Conservation (phyloP, 2,888 invertebrate species). For the Flexamia atlantica region DNA sequence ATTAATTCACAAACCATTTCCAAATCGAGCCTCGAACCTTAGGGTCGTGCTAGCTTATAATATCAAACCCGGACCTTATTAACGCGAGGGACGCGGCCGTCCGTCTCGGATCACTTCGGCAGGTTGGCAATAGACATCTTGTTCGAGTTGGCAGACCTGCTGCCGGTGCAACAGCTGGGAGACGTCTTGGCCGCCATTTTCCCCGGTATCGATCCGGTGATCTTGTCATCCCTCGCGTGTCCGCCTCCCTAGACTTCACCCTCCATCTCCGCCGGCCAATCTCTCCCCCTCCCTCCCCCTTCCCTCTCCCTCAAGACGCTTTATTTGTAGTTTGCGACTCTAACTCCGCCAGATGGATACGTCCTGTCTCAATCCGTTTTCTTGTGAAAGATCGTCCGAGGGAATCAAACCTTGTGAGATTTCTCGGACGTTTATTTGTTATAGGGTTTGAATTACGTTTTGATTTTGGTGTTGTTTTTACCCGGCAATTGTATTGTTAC, state of each 20-base stretch:
- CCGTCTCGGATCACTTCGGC: neutral
- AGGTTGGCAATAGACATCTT: constrained; percentile 22
- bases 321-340: constrained; percentile 16
- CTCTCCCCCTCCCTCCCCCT: constrained; percentile 60
- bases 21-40: too few relatives aligned
- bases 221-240: constrained; percentile 62
- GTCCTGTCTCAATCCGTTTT: constrained; percentile 9
- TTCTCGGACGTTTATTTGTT: too few relatives aligned
- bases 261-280: constrained; percentile 13
- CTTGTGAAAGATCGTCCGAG: neutral
- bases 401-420: neutral
- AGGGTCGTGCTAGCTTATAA: too few relatives aligned
- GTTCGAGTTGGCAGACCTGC: constrained; percentile 32
- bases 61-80: too few relatives aligned
- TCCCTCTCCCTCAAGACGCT: constrained; percentile 40
- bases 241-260: constrained; percentile 43
- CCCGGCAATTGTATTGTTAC: too few relatives aligned
- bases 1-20: too few relatives aligned
- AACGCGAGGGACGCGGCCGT: too few relatives aligned
- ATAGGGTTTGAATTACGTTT: too few relatives aligned
- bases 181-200: constrained; percentile 59
- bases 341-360: constrained; percentile 30
- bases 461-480: too few relatives aligned
- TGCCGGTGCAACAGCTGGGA: constrained; percentile 23
- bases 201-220: constrained; percentile 56